Conservation (phyloP, 2,888 invertebrate species). For the Xanthorhoe designata region DNA sequence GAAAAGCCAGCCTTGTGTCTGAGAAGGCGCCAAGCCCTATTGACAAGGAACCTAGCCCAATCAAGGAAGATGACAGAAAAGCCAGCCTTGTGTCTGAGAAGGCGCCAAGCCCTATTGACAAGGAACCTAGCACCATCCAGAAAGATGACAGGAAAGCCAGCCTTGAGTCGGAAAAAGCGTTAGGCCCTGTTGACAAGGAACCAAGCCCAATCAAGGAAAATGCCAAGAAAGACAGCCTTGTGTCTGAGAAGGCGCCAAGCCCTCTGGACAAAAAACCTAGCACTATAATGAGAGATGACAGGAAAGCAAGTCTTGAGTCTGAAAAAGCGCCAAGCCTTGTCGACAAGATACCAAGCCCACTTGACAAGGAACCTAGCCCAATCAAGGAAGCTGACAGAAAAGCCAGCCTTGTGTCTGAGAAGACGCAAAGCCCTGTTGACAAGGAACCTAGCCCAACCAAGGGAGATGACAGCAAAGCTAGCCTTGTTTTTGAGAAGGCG, state of each 20-base stretch:
- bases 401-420: not conserved
- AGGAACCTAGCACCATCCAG: not conserved
- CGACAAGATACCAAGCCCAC: not conserved
- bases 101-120: not conserved
- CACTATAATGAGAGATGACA: not conserved
- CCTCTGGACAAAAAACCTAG: not conserved
- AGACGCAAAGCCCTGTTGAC: not conserved
- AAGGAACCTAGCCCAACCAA: not conserved
- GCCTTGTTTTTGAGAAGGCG: not conserved
- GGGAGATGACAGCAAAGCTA: not conserved
- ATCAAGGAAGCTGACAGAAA: not conserved
- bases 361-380: not conserved
- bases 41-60: slow-evolving; percentile 9
- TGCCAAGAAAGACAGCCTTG: not conserved
- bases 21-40: slow-evolving; percentile 19
- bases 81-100: slow-evolving; percentile 5
- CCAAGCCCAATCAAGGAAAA: slow-evolving; percentile 5
- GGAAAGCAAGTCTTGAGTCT: not conserved
- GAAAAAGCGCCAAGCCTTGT: not conserved
- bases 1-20: slow-evolving; percentile 10
- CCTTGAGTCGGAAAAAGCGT: not conserved
- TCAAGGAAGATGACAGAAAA: slow-evolving; percentile 25
- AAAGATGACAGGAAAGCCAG: slow-evolving; percentile 20
- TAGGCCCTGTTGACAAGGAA: slow-evolving; percentile 14
- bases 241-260: slow-evolving; percentile 15